These are phyloP conservation scores for Eueides isabella DNA, from an alignment of 1,140 invertebrate species.

Conservation along the genomic window DNA sequence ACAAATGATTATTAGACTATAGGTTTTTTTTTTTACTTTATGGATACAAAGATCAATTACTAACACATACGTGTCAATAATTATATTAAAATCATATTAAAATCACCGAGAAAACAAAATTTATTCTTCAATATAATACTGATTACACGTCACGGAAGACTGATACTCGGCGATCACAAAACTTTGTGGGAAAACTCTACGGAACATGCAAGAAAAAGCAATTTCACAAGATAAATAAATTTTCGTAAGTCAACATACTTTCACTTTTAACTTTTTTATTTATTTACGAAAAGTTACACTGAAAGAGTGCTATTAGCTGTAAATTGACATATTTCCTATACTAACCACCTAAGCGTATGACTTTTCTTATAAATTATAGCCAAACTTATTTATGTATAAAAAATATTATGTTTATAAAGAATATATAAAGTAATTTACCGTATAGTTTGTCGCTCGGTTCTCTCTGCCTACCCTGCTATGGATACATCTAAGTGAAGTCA, in stretches of 20 bases:
- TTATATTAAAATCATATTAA: not conserved
- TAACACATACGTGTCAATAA: no score
- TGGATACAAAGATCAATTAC: no score
- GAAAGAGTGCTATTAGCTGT: constrained; percentile 1
- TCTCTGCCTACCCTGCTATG: no score
- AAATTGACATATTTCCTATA: not conserved
- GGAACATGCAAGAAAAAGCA: constrained; percentile 1
- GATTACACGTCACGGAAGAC: not conserved
- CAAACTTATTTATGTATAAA: no score
- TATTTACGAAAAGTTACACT: not conserved
- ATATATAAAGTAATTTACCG: no score
- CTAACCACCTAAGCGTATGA: not conserved
- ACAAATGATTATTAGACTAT: no score
- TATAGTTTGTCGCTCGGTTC: no score
- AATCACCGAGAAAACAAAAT: not conserved
- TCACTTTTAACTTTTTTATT: constrained; percentile 6
- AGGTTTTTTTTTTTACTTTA: no score
- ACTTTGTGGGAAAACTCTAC: constrained; percentile 5
- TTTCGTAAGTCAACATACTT: not conserved
- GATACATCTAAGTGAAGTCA: no score
- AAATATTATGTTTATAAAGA: no score
- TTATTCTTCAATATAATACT: constrained; percentile 1
- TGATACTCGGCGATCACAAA: not conserved
- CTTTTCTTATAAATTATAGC: not conserved
- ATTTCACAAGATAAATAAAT: constrained; percentile 4